These are phyloP conservation scores for Polymixis lichenea DNA, from an alignment of 2,888 invertebrate species.

Conservation along the genomic window DNA sequence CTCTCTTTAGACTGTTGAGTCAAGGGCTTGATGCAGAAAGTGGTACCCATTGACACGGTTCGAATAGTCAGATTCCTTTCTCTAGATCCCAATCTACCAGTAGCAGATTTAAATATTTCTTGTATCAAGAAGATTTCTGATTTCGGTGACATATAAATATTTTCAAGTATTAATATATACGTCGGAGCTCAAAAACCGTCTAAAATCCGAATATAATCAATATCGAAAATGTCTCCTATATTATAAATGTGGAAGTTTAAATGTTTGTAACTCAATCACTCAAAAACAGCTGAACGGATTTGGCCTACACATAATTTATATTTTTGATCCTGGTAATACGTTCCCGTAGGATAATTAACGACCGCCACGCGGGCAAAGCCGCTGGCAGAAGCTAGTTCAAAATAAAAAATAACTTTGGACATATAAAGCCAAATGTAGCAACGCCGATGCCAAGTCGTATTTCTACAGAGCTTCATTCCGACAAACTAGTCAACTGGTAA, in stretches of 20 bases:
- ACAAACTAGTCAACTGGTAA: constrained; percentile 32
- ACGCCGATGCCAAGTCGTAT: constrained; percentile 5
- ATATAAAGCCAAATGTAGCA: constrained; percentile 1
- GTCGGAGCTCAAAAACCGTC: not conserved
- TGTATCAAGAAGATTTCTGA: too few relatives aligned
- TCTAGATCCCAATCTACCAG: not conserved
- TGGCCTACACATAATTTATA: too few relatives aligned
- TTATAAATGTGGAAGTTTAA: too few relatives aligned
- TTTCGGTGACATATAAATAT: not conserved
- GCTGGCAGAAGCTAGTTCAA: not conserved
- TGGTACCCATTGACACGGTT: constrained; percentile 7
- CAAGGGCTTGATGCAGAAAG: constrained; percentile 8
- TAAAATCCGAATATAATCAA: not conserved
- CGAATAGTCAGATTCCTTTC: not conserved
- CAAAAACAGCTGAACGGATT: too few relatives aligned
- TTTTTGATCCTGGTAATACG: too few relatives aligned
- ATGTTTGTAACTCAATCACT: too few relatives aligned
- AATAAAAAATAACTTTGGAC: not conserved
- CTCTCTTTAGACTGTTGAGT: constrained; percentile 10
- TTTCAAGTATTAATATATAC: not conserved
- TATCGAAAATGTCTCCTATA: too few relatives aligned
- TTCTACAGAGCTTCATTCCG: constrained; percentile 23
- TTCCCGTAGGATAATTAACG: too few relatives aligned
- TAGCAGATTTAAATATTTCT: too few relatives aligned
- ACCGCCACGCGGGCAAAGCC: too few relatives aligned